These are phyloP conservation scores for Cairina moschata DNA, from an alignment of 2,113 vertebrate genomes.

Conservation along the genomic window DNA sequence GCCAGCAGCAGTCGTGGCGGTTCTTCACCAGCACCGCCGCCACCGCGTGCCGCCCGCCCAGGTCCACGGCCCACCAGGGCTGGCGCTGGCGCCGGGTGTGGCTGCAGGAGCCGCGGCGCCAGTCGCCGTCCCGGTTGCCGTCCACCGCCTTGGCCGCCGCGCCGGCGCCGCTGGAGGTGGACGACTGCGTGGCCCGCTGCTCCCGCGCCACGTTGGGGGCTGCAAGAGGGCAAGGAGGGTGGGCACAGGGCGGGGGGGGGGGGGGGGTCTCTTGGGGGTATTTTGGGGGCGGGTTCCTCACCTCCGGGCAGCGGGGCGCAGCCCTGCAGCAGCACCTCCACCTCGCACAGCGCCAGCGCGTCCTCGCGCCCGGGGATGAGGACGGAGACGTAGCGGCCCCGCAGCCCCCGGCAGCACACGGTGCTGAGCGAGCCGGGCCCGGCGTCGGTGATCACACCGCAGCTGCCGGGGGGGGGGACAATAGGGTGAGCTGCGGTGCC, in stretches of 20 bases:
- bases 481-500: background rate
- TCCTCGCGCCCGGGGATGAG: background rate
- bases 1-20: background rate
- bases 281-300: too few species aligned
- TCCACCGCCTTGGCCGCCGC: background rate
- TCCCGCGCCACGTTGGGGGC: constrained; percentile 85
- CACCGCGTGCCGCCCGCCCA: background rate
- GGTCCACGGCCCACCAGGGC: background rate
- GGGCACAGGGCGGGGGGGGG: too few species aligned
- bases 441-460: background rate
- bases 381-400: background rate
- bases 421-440: background rate
- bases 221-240: background rate
- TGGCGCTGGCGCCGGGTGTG: background rate
- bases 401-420: background rate
- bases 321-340: too few species aligned
- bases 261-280: too few species aligned
- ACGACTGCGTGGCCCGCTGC: background rate
- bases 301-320: too few species aligned
- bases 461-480: background rate
- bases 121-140: background rate
- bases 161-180: background rate
- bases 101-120: background rate
- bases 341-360: too few species aligned
- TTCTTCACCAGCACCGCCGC: background rate